phyloP scores from a whole-genome alignment of 2,888 invertebrate species.

The Diplazon laetatorius region DNA sequence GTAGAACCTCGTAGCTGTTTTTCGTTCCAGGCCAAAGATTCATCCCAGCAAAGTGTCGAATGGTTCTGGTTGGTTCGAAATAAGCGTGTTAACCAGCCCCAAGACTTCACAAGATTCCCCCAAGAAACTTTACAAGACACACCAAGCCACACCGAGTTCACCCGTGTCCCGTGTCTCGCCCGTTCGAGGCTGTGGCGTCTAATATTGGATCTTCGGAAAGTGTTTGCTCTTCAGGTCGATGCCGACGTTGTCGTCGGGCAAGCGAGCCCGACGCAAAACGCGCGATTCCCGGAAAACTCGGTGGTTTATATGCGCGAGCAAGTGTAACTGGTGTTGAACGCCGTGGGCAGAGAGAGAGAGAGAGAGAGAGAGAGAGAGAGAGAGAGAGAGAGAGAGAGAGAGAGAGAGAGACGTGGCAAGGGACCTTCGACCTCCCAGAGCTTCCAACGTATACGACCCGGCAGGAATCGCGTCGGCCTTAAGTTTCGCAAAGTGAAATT shows the following conservation, averaged over 20 bases:
- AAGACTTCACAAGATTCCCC: slow-evolving; percentile 20
- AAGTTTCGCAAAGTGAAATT: slow-evolving; percentile 80
- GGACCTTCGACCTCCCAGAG: slow-evolving; percentile 49
- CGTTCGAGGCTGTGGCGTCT: slow-evolving; percentile 64
- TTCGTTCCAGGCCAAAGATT: no score
- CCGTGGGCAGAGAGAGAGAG: background rate
- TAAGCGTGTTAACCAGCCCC: slow-evolving; percentile 24
- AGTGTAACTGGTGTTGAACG: slow-evolving; percentile 9
- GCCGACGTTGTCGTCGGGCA: slow-evolving; percentile 28
- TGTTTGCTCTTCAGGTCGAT: slow-evolving; percentile 66
- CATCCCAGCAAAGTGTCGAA: no score
- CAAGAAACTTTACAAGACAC: slow-evolving; percentile 19
- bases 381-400: slow-evolving; percentile 32
- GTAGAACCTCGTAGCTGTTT: no score
- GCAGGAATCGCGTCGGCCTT: slow-evolving; percentile 67
- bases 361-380: background rate
- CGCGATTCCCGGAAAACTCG: slow-evolving; percentile 41
- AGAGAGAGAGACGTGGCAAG: no score
- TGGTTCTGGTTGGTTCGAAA: slow-evolving; percentile 6
- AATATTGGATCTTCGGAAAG: slow-evolving; percentile 74
- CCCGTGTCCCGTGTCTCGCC: background rate
- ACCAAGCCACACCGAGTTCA: no score
- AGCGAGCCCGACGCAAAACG: slow-evolving; percentile 7
- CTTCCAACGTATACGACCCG: slow-evolving; percentile 36
- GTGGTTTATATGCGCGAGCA: slow-evolving; percentile 1